Evolutionary conservation across 2,113 vertebrate genomes (phyloP), one percentile per base, ranked within the genome.

Genomic region (Anolis sagrei): DNA sequence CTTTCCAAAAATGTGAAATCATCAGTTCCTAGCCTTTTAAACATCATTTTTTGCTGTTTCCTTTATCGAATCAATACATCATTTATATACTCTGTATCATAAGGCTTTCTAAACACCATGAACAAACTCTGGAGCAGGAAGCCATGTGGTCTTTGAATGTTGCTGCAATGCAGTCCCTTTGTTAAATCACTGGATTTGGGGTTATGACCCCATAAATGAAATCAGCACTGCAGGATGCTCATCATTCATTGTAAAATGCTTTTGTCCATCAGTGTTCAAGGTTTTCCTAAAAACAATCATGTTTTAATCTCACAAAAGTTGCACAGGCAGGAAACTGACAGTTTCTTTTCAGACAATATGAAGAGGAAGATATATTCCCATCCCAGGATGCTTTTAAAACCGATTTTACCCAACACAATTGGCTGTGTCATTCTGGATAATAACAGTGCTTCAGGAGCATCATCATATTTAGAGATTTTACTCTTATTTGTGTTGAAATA

Each of bases 91-190:
- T 62, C n/a, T 74, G 5, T 2, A 1, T 13, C 79, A 70, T 58
- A 85, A 54, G n/a, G n/a, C n/a, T 88, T 84, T 73, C 23, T 54
- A 25, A 14, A 44, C 70, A 90, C 51, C 58, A 44, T 62, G 19
- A 75, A 58, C 21, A 69, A 82, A 85, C n/a, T 58, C 61, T 86
- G 61, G 18, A 61, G 79, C 18, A 58, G 25, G 54, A 58, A 58
- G 1, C 19, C 0, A 13, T 58, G 73, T 76, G 76, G 21, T 61
- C 69, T 1, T 4, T 54, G 0, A 14, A 27, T 85, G 85, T 82
- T 81, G 36, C 27, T 80, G 49, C 18, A 54, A 1, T 81, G 80
- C 70, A 21, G 48, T 34, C 27, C 11, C 7, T 21, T 48, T 0
- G 0, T 2, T 25, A 1, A 14, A 10, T 76, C 69, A 19, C 18